These are phyloP conservation scores for Atherix ibis DNA, from an alignment of 2,888 invertebrate genomes.

Conservation along the genomic window DNA sequence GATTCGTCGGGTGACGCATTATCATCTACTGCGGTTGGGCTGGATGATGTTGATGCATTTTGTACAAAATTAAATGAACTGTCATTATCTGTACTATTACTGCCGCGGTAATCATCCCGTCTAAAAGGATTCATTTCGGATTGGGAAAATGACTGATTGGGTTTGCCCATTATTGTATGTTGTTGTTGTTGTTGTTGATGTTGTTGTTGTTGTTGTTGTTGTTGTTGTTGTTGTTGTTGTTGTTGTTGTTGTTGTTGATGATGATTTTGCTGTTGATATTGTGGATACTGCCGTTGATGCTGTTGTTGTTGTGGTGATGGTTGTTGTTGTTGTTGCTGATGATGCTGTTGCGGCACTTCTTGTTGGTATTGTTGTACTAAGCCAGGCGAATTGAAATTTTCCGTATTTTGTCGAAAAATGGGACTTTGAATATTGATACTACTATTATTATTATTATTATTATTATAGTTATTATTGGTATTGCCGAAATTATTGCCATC, in stretches of 20 bases:
- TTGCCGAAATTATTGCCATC: neutral
- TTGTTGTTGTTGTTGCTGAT: constrained; percentile 10
- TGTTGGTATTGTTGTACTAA: neutral
- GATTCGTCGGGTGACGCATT: neutral
- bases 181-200: neutral
- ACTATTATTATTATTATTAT: neutral
- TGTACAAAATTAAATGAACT: too few species aligned
- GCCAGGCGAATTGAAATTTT: constrained; percentile 2
- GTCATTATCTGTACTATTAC: too few species aligned
- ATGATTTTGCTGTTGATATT: constrained; percentile 10
- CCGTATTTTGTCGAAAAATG: constrained; percentile 1
- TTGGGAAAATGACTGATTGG: too few species aligned
- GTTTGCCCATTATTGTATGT: neutral
- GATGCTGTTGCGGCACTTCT: neutral
- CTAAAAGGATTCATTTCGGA: too few species aligned
- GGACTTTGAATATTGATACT: neutral
- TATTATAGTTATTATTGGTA: neutral
- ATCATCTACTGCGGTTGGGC: neutral
- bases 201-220: constrained; percentile 9
- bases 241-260: constrained; percentile 7
- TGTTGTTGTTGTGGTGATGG: constrained; percentile 12
- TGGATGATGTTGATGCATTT: too few species aligned
- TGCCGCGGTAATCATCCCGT: too few species aligned
- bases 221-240: constrained; percentile 17
- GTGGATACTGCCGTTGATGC: constrained; percentile 10